phyloP scores from a whole-genome alignment of 2,113 vertebrate species.

The Chloropsis cyanopogon region DNA sequence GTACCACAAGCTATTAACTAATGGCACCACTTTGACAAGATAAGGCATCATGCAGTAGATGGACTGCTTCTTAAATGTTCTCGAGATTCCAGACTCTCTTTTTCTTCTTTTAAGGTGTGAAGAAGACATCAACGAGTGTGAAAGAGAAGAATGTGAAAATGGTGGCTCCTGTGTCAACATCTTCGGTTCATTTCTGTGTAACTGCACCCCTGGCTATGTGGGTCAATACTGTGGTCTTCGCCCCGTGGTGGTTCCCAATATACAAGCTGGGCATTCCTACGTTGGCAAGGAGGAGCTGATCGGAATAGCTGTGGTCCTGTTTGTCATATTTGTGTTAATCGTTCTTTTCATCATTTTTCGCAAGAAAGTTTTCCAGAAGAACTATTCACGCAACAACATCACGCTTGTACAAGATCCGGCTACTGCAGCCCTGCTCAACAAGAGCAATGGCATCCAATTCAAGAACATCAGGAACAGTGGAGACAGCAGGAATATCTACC shows the following conservation, averaged over 20 bases:
- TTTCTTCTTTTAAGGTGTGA: conserved; percentile 81
- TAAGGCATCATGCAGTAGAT: background rate
- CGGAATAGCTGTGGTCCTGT: conserved; percentile 89
- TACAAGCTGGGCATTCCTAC: conserved; percentile 91
- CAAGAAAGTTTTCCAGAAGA: conserved; percentile 94
- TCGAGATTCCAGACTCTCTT: background rate
- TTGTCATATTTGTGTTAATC: conserved; percentile 86
- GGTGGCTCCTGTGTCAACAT: conserved; percentile 90
- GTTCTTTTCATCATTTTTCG: conserved; percentile 91
- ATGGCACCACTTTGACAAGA: background rate
- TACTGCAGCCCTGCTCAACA: conserved; percentile 89
- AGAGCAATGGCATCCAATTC: conserved; percentile 90
- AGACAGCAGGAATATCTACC: conserved; percentile 87
- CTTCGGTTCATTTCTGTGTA: conserved; percentile 93
- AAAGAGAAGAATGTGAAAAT: conserved; percentile 90
- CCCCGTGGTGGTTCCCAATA: conserved; percentile 92
- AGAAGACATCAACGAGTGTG: conserved; percentile 92
- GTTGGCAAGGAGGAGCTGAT: conserved; percentile 96
- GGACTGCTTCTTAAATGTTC: background rate
- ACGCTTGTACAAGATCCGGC: conserved; percentile 93
- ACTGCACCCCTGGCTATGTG: conserved; percentile 90
- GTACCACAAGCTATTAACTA: background rate
- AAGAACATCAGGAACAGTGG: conserved; percentile 80
- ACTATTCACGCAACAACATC: conserved; percentile 92
- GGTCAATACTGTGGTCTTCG: conserved; percentile 89